Evolutionary conservation across 1,140 invertebrate genomes (phyloP), one percentile per base, ranked within the genome.

Genomic region (Neodiprion pinetum): DNA sequence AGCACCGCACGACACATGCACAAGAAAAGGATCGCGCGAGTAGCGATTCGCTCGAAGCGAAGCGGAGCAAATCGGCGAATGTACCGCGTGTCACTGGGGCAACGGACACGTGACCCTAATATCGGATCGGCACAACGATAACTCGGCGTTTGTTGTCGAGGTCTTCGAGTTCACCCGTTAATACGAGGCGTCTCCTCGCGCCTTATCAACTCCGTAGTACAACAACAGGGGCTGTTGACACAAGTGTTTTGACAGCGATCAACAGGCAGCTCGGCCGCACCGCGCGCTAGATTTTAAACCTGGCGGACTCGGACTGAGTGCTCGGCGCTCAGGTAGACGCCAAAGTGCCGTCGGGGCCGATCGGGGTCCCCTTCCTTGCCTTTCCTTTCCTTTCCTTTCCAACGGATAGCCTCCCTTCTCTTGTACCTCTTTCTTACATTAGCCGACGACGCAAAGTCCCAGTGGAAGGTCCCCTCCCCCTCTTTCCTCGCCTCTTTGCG

Each of bases 231-330:
- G 11, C 21, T 69, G 67, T 69, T 69, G 67, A 47, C 40, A 69
- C 67, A 69, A 47, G 67, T 69, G 67, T 47, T 21, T 28, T 65
- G 65, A 72, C 66, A 61, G 53, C 72, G 66, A 61, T 61, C 53
- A 61, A 61, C 53, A 61, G 53, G 53, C 9, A 12, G 23, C 71
- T 72, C 74, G 74, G 23, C 69, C 48, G 69, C 65, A 48, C 70
- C 53, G 49, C 21, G 77, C 79, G 75, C 79, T 80, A 80, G 80
- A 84, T 86, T 87, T 86, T 84, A 84, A 86, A 87, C 85, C 85
- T 86, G 84, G 84, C 85, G 81, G 80, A 84, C 82, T 82, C 82
- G 80, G 84, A 86, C 86, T 86, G 85, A 86, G 82, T 83, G 80
- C 80, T 71, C 76, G 11, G 53, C 11, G 53, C 53, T 61, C 53